Base-by-base conservation (phyloP, 2,888 invertebrate genomes). In the Megastigmus dorsalis region DNA sequence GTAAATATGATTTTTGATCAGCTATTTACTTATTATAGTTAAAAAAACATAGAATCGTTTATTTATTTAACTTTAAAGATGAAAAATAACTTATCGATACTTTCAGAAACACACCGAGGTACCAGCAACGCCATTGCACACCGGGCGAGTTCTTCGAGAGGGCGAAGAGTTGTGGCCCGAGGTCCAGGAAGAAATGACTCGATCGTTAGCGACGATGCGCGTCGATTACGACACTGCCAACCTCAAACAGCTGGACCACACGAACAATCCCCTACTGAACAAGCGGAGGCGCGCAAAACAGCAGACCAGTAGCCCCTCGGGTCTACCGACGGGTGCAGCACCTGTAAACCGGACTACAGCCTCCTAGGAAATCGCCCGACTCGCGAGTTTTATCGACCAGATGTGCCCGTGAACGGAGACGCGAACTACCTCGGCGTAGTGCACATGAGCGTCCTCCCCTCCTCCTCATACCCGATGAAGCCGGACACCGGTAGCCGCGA, bases 181-280 rank as follows among this genome's bases (percentile, higher is more conserved):
- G 84, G 97, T 99, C 4, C 98, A 98, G 89, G 99, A 99, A 88
- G 99, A 99, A 90, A 98, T 99, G 98, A 98, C 97, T 1, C 93
- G 97, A 78, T 98, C 98, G 0, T 89, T 99, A 79, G 98, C 98
- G 52, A 97, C 98, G 62, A 99, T 99, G 99, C 91, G 99, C 66
- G 98, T 99, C 7, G 98, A 98, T 88, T 97, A 97, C 87, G 98
- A 99, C 88, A 95, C 95, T 90, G 93, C 93, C 76, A 82, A 82
- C 89, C 95, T 99, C 77, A 99, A 99, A 89, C 94, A 95, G 5
- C 89, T 99, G 82, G 96, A 96, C 80, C 94, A 95, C 83, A 95
- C 97, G 73, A 98, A 97, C 87, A 99, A 99, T 88, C 93, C 97
- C 0, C 89, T 99, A 68, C 89, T 99, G 41, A 95, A 95, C 86